Base-by-base conservation (phyloP, 2,888 invertebrate genomes). In the Hylaea fasciaria region DNA sequence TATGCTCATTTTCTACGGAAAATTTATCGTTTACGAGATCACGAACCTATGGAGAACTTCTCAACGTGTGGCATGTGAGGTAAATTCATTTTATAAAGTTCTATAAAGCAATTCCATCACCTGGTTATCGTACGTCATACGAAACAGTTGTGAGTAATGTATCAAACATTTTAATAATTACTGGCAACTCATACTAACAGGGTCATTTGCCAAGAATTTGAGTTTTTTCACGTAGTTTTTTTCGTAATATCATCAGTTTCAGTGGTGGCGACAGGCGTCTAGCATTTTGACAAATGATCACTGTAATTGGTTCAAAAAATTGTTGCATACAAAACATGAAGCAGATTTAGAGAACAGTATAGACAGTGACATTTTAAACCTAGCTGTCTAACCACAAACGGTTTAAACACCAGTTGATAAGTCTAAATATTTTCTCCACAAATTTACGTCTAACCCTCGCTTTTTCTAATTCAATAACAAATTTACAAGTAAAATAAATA, bases 131-230 rank as follows among this genome's bases (percentile, higher is more conserved):
- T 17, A 53, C 32, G 49, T 55, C 47, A 43, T 45, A 5, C 16
- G 56, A 64, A 50, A 54, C 41, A 41, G 47, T 61, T 61, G 54
- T 50, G 58, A 12, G 45, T 65, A 57, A 58, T 64, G 49, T 63
- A 57, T 65, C 56, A 55, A 65, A 53, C 13, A 52, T 57, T 57
- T 58, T 53, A 53, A 57, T 59, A 50, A 66, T 62, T 41, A 55
- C 49, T 46, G 43, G 43, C 40, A 41, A 50, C 14, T 59, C 44
- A 59, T 48, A 65, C 53, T 58, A 59, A 61, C 59, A 61, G 55
- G 17, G 57, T 65, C 62, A 74, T 72, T 76, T 82, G 85, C 81
- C 85, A 86, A 85, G 78, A 84, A 74, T 78, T 72, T 51, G 10
- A 40, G 52, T 73, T 71, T 65, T 62, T 66, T 22, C 45, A 61